These are phyloP conservation scores for Xestoiulus laeticollis DNA, from an alignment of 2,888 invertebrate genomes.

Conservation along the genomic window DNA sequence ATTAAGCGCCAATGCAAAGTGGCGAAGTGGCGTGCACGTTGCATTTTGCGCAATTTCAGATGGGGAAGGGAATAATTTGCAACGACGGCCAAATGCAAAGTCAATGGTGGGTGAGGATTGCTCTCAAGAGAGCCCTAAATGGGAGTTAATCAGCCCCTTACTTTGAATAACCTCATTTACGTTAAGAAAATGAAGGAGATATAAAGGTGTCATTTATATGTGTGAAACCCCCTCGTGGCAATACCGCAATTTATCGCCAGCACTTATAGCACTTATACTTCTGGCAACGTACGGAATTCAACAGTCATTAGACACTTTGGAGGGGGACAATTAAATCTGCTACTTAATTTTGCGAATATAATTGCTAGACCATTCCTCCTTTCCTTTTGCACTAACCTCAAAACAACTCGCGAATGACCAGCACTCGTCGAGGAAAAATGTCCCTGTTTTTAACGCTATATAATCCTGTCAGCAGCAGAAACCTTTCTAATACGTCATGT, in stretches of 20 bases:
- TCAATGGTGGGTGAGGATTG: constrained; percentile 25
- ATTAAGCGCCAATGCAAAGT: neutral
- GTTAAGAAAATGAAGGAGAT: constrained; percentile 49
- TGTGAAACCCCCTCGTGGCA: constrained; percentile 42
- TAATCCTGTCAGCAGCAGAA: neutral
- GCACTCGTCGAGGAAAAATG: neutral
- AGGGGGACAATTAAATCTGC: constrained; percentile 21
- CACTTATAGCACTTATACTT: constrained; percentile 34
- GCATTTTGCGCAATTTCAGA: constrained; percentile 24
- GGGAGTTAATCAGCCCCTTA: constrained; percentile 51
- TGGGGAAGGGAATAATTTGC: constrained; percentile 39
- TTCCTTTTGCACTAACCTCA: neutral
- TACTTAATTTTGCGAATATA: neutral
- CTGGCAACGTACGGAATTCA: constrained; percentile 25
- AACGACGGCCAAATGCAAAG: constrained; percentile 45
- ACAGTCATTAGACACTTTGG: constrained; percentile 15
- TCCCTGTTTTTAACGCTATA: neutral
- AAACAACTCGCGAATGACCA: neutral
- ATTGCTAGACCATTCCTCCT: neutral
- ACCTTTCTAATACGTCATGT: neutral
- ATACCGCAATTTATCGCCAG: constrained; percentile 18
- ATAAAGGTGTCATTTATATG: constrained; percentile 47
- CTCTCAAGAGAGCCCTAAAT: constrained; percentile 45
- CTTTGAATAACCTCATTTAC: constrained; percentile 49
- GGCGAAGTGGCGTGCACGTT: neutral